Base-by-base conservation (phyloP, 1,140 invertebrate genomes). In the Medauroidea extradentata region DNA sequence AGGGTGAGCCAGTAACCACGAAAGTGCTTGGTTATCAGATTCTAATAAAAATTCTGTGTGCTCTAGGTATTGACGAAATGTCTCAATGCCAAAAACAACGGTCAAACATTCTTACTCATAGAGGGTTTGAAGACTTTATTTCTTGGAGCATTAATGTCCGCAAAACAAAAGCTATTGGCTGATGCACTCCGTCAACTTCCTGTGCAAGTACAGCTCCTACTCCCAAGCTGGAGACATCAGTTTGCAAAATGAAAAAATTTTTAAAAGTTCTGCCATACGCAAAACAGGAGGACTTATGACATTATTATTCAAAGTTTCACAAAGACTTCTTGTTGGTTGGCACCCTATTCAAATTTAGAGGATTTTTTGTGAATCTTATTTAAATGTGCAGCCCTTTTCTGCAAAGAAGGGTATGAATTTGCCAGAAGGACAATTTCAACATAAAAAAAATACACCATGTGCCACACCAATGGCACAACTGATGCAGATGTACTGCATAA, bases 41-140 rank as follows among this genome's bases (percentile, higher is more conserved):
- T 50, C n/a, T 13, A 50, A 25, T 24, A 50, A 5, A 3, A 50
- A 50, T 5, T 50, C 48, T 19, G 3, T 5, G 13, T 50, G 48
- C 21, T 75, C 68, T 29, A 79, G 41, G 64, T 77, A 82, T 5
- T 68, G 63, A 19, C 69, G 42, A 59, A 78, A 79, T 44, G 76
- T 67, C 57, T 76, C 67, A 1, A 80, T 65, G 7, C 71, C 75
- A 56, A 65, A 66, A 0, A 80, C 50, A 11, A 79, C 64, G 5
- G 73, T 74, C 27, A 81, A 63, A 19, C 70, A 67, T 70, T 80
- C 78, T 53, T 69, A 57, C 64, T 81, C 75, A 0, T 72, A 72
- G 13, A n/a, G n/a, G n/a, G 67, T n/a, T 69, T 0, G 60, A 61
- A 49, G 76, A 80, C 16, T 72, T 71, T 11, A 51, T 58, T 67